Conservation (phyloP, 1,140 invertebrate genomes). For the Sminthurinus signatus region DNA sequence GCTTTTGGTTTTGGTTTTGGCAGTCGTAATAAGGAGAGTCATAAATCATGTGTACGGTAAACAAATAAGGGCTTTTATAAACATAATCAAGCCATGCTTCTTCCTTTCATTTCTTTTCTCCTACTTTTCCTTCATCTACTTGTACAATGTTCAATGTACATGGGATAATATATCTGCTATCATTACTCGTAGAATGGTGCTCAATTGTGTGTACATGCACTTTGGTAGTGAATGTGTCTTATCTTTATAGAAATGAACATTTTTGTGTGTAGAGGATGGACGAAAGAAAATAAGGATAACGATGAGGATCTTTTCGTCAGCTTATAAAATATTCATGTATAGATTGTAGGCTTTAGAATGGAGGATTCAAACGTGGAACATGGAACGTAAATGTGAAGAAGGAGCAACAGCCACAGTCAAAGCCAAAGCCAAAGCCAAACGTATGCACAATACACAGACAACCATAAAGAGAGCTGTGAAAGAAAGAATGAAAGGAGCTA, state of each 20-base stretch:
- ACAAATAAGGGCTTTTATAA: conserved; percentile 27
- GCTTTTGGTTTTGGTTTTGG: background rate
- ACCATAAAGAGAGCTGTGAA: too few species aligned
- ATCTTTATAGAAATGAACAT: background rate
- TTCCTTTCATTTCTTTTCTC: background rate
- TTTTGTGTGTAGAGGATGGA: background rate
- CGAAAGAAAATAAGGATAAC: too few species aligned
- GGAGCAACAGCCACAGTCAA: too few species aligned
- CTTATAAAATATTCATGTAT: too few species aligned
- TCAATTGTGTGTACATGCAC: background rate
- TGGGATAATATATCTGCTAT: background rate
- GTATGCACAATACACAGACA: too few species aligned
- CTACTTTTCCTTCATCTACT: background rate
- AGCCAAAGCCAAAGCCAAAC: too few species aligned
- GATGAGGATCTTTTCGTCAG: too few species aligned
- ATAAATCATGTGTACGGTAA: conserved; percentile 31
- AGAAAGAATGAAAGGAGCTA: too few species aligned
- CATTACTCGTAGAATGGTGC: background rate
- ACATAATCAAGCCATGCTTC: background rate
- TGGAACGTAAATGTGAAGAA: too few species aligned
- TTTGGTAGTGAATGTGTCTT: background rate
- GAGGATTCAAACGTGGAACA: too few species aligned
- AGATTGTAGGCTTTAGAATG: too few species aligned
- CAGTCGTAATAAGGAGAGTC: conserved; percentile 9
- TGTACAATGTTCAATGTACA: background rate